Evolutionary conservation across 1,140 invertebrate genomes (phyloP).

Genomic region (Brachionus calyciflorus): DNA sequence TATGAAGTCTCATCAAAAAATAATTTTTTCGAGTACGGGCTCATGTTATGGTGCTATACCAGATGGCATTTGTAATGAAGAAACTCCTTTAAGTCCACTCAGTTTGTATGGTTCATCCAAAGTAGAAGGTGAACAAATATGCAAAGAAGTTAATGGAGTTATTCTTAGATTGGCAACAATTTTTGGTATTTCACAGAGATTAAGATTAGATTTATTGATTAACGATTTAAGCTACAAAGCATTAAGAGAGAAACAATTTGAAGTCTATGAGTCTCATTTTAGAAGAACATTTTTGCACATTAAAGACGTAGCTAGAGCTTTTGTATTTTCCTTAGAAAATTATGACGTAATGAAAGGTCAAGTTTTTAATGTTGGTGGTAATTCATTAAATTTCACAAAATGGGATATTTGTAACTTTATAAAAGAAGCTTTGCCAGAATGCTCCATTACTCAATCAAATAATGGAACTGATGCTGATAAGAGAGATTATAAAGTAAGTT

Average conservation of each 20-base stretch:
- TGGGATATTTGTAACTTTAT: constrained; percentile 49
- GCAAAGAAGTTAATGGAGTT: constrained; percentile 49
- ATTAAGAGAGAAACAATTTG: constrained; percentile 48
- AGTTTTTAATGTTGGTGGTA: constrained; percentile 52
- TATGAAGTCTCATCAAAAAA: constrained; percentile 49
- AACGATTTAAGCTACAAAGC: constrained; percentile 51
- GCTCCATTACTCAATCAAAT: constrained; percentile 9
- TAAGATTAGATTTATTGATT: constrained; percentile 51
- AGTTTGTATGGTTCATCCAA: constrained; percentile 52
- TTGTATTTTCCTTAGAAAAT: constrained; percentile 50
- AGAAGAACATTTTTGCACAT: constrained; percentile 52
- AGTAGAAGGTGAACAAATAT: constrained; percentile 49
- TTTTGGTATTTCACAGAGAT: constrained; percentile 53
- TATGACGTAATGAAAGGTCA: constrained; percentile 50
- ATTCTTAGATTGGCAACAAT: constrained; percentile 51
- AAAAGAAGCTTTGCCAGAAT: constrained; percentile 47
- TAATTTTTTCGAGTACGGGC: constrained; percentile 52
- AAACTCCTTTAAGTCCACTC: constrained; percentile 50
- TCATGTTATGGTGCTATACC: constrained; percentile 52
- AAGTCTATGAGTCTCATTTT: constrained; percentile 50
- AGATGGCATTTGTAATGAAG: constrained; percentile 50
- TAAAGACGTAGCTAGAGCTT: constrained; percentile 51
- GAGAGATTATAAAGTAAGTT: constrained; percentile 52
- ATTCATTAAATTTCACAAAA: constrained; percentile 52
- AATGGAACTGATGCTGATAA: constrained; percentile 37